A percentile compares a stretch with the other conserved stretches of the same genome.
Conservation (phyloP, 2,113 vertebrate species). For the Sus scrofa region T2T-Sscrofa CM000824.6:144988001-144988500, state of each 20-base stretch:
- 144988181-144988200: constrained; percentile 74
- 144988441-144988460: neutral
- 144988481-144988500: neutral
- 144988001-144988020: constrained; percentile 82
- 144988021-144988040: constrained; percentile 74
- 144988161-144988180: constrained; percentile 75
- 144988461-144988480: neutral
- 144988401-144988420: constrained; percentile 31
- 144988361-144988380: constrained; percentile 28
- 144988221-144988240: constrained; percentile 76
- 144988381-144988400: constrained; percentile 25
- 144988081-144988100: constrained; percentile 85
- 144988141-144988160: constrained; percentile 73
- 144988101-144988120: constrained; percentile 84
- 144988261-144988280: constrained; percentile 80
- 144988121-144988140: constrained; percentile 64
- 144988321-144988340: constrained; percentile 73
- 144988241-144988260: constrained; percentile 67
- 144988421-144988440: constrained; percentile 1
- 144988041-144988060: constrained; percentile 77
- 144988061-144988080: constrained; percentile 76
- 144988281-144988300: constrained; percentile 69
- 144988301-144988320: constrained; percentile 74
- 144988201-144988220: constrained; percentile 83
- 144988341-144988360: constrained; percentile 58